Evolutionary conservation across 2,888 invertebrate species (phyloP).

Genomic region (Caenorhabditis macrosperma): DNA sequence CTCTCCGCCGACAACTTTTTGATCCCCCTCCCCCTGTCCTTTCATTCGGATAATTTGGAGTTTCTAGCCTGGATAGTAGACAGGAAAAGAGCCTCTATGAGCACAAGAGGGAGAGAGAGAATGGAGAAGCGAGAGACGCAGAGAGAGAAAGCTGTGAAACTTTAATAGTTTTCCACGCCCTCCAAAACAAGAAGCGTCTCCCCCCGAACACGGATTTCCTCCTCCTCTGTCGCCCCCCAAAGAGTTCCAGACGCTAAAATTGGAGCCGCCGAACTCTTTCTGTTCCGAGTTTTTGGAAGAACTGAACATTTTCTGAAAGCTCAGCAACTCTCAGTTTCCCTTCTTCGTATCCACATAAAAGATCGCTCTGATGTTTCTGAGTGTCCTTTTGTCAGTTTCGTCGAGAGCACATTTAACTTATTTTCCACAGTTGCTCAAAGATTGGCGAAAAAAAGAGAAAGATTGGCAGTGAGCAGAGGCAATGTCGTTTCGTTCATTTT

Average conservation of each 20-base stretch:
- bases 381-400: not conserved
- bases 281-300: no score
- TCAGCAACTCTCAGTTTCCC: no score
- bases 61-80: not conserved
- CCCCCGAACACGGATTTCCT: slow-evolving; percentile 12
- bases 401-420: not conserved
- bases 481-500: not conserved
- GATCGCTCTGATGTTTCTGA: no score
- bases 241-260: slow-evolving; percentile 24
- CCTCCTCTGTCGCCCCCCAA: slow-evolving; percentile 1
- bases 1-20: slow-evolving; percentile 6
- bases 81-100: not conserved
- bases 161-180: slow-evolving; percentile 51
- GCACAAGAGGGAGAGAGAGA: not conserved
- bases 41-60: slow-evolving; percentile 26
- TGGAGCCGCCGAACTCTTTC: no score
- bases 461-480: no score
- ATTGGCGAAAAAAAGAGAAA: no score
- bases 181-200: slow-evolving; percentile 18
- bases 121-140: not conserved
- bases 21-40: not conserved
- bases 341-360: no score
- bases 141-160: slow-evolving; percentile 31
- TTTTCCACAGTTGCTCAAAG: not conserved
- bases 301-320: no score